Conservation (phyloP, 2,888 invertebrate species). For the Achlya flavicornis region DNA sequence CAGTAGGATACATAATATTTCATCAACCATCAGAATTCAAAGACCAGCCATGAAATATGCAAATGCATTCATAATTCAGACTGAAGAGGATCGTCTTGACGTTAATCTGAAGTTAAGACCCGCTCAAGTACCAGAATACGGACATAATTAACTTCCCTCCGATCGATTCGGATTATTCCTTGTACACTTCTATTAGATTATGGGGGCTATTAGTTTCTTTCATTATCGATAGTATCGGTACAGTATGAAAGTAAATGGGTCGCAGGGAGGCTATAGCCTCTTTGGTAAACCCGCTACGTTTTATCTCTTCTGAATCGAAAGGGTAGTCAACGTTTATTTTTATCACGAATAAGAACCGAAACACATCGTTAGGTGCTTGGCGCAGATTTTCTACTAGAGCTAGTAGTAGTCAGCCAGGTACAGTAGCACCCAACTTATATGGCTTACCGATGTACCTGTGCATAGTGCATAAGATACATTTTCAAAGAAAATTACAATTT, state of each 20-base stretch:
- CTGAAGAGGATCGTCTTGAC: conserved; percentile 32
- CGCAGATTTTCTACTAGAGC: too few species aligned
- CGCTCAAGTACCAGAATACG: conserved; percentile 36
- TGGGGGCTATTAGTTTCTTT: background rate
- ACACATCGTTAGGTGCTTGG: too few species aligned
- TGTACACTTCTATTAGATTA: conserved; percentile 11
- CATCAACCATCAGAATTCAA: background rate
- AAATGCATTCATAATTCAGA: conserved; percentile 57
- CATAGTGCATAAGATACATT: too few species aligned
- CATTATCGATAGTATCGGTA: conserved; percentile 1
- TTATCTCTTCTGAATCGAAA: background rate
- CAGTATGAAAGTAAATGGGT: background rate
- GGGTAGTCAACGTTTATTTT: background rate
- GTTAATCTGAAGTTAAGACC: conserved; percentile 33
- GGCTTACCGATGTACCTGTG: too few species aligned
- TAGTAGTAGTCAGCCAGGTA: too few species aligned
- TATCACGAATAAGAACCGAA: background rate
- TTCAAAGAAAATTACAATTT: too few species aligned
- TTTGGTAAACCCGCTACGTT: background rate
- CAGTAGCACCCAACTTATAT: too few species aligned
- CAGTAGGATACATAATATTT: background rate
- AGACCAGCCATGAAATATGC: conserved; percentile 44
- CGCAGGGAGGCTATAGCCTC: background rate
- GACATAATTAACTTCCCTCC: conserved; percentile 40
- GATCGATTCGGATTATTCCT: conserved; percentile 22